Conservation (phyloP, 2,888 invertebrate genomes). For the Melanotus villosus region DNA sequence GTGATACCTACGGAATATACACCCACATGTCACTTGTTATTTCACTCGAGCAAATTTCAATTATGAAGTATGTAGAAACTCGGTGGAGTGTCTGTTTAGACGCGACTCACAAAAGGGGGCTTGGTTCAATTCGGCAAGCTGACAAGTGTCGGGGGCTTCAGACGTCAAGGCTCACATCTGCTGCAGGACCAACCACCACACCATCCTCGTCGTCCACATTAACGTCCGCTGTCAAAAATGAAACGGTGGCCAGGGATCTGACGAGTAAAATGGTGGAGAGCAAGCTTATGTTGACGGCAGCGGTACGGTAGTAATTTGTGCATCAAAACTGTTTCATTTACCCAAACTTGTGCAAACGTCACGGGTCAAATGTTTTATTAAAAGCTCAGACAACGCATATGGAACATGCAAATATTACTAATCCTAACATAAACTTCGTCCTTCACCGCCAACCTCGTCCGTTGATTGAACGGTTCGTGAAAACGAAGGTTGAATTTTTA, state of each 20-base stretch:
- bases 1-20: not conserved
- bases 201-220: not conserved
- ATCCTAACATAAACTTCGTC: conserved; percentile 14
- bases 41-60: not conserved
- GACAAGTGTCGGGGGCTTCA: conserved; percentile 22
- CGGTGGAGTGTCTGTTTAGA: conserved; percentile 10
- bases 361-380: conserved; percentile 25
- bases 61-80: conserved; percentile 19
- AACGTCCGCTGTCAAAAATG: conserved; percentile 24
- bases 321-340: conserved; percentile 14
- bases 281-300: conserved; percentile 8
- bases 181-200: conserved; percentile 11
- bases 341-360: conserved; percentile 17
- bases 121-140: conserved; percentile 13
- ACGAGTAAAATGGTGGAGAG: not conserved
- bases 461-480: conserved; percentile 18
- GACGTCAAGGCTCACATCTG: conserved; percentile 30
- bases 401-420: conserved; percentile 27
- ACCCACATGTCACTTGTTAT: too few species aligned
- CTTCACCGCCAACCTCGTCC: conserved; percentile 8
- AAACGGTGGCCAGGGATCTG: conserved; percentile 14
- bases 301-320: not conserved
- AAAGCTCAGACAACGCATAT: conserved; percentile 21
- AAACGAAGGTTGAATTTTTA: not conserved
- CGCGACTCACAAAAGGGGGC: conserved; percentile 11